phyloP scores from a whole-genome alignment of 2,113 vertebrate species.

The Emydura subglobosa region DNA sequence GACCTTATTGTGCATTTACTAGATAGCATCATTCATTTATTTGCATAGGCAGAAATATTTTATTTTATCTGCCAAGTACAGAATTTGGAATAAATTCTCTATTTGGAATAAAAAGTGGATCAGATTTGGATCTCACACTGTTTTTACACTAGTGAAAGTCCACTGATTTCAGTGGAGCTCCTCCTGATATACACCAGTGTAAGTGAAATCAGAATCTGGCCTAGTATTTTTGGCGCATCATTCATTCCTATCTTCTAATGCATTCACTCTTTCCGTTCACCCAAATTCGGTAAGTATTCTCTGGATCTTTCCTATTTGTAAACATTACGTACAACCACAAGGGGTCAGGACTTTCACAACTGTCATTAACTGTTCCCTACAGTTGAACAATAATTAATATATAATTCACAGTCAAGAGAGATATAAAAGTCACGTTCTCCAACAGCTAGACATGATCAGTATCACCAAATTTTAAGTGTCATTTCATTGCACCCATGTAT shows the following conservation, averaged over 20 bases:
- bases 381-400: not conserved
- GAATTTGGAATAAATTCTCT: not conserved
- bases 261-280: not conserved
- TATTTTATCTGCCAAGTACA: not conserved
- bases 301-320: not conserved
- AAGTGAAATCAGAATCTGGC: not conserved
- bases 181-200: not conserved
- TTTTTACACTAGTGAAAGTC: not conserved
- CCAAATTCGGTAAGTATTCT: accelerated
- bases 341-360: not conserved
- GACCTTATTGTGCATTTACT: not conserved
- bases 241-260: not conserved
- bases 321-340: not conserved
- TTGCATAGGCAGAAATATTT: not conserved
- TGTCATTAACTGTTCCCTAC: not conserved
- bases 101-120: not conserved
- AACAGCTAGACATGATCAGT: not conserved
- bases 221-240: not conserved
- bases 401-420: not conserved
- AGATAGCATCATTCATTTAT: not conserved
- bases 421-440: not conserved
- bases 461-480: not conserved
- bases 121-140: not conserved
- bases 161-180: not conserved
- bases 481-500: not conserved